These are phyloP conservation scores for Oscheius myriophilus DNA, from an alignment of 2,888 invertebrate species.

Conservation along the genomic window DNA sequence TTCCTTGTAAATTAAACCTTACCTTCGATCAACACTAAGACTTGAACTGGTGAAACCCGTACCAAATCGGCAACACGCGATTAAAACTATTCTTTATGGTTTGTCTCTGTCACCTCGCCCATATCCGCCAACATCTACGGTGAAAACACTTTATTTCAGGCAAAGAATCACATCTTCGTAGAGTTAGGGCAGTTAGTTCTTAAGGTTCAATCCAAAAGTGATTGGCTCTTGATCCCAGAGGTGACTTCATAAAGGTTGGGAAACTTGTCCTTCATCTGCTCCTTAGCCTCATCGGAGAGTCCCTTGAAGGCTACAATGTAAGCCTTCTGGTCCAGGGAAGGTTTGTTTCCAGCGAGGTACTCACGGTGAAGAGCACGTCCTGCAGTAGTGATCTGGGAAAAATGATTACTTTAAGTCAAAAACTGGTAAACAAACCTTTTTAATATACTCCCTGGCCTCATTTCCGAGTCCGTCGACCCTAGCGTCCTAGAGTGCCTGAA, in stretches of 20 bases:
- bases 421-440: constrained; percentile 32
- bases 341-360: constrained; percentile 61
- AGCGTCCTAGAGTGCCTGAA: constrained; percentile 55
- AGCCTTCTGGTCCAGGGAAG: constrained; percentile 52
- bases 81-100: no score
- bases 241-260: constrained; percentile 63
- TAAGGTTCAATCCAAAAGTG: constrained; percentile 25
- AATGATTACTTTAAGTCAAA: neutral
- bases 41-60: no score
- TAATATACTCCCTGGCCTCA: constrained; percentile 65
- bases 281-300: constrained; percentile 61
- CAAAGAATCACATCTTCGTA: no score
- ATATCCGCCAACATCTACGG: no score
- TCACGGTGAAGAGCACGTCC: constrained; percentile 60
- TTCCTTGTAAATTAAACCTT: no score
- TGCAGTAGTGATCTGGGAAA: constrained; percentile 51
- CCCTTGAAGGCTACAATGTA: constrained; percentile 55
- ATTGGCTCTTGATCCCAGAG: constrained; percentile 18
- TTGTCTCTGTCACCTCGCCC: no score
- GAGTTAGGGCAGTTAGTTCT: constrained; percentile 17
- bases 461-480: constrained; percentile 57
- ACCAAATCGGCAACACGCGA: no score
- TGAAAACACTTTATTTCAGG: no score
- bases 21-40: no score
- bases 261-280: constrained; percentile 56